phyloP scores from a whole-genome alignment of 1,140 invertebrate genomes.

The Leptoteleia sp. region DNA sequence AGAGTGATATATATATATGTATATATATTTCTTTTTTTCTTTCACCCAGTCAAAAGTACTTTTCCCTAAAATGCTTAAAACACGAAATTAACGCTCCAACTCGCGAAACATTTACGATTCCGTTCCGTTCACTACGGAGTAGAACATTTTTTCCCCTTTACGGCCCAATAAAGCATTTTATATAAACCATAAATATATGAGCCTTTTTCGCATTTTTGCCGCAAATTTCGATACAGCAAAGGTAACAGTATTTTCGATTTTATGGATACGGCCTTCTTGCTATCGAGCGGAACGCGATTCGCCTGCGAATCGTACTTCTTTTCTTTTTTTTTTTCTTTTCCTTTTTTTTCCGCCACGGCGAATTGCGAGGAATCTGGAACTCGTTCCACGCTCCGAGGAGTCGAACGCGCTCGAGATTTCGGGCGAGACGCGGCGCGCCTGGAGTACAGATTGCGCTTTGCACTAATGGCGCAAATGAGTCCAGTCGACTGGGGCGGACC shows the following conservation, averaged over 20 bases:
- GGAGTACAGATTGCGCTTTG: slow-evolving; percentile 5
- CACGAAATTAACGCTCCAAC: too few species aligned
- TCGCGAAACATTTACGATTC: too few species aligned
- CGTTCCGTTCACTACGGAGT: neutral
- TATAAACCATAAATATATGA: slow-evolving; percentile 14
- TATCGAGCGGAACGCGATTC: slow-evolving; percentile 29
- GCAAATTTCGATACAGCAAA: slow-evolving; percentile 1
- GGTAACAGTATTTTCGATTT: slow-evolving; percentile 51
- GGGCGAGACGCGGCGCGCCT: slow-evolving; percentile 30
- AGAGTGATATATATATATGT: slow-evolving; percentile 11
- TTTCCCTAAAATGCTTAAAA: too few species aligned
- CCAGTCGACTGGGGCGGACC: slow-evolving; percentile 27
- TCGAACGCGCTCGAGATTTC: slow-evolving; percentile 28
- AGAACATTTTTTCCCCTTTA: slow-evolving; percentile 20
- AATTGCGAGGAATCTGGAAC: slow-evolving; percentile 40
- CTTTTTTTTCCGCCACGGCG: slow-evolving; percentile 24
- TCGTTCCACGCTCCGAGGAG: slow-evolving; percentile 16
- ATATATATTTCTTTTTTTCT: too few species aligned
- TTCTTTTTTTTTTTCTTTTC: too few species aligned
- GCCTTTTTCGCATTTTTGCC: neutral
- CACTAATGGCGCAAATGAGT: slow-evolving; percentile 28
- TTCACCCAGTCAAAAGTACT: neutral
- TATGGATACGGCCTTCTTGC: slow-evolving; percentile 35
- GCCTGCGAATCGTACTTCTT: slow-evolving; percentile 24
- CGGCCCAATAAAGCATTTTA: slow-evolving; percentile 6